Percentiles rank a stretch among this genome's conserved stretches.
Evolutionary conservation across 53 echinoderm and acorn worm genomes (phyloP).

Genomic region (Apostichopus leukothele): DNA sequence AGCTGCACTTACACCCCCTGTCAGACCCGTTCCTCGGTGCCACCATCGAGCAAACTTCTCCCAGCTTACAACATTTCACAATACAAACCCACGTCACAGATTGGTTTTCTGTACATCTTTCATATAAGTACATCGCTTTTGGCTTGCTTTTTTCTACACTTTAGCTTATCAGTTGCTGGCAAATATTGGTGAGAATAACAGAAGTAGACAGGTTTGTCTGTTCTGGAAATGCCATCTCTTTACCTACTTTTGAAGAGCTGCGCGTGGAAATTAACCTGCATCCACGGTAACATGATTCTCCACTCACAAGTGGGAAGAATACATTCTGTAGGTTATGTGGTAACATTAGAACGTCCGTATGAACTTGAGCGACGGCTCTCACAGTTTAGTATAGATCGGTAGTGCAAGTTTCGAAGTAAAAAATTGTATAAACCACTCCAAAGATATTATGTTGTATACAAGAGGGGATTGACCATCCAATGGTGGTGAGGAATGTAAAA

Average conservation of each 20-base stretch:
- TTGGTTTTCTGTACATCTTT: too few relatives aligned
- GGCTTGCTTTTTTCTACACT: too few relatives aligned
- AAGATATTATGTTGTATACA: neutral
- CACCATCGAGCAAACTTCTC: too few relatives aligned
- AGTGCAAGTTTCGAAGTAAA: too few relatives aligned
- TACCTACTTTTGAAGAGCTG: constrained; percentile 25
- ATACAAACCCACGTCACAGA: too few relatives aligned
- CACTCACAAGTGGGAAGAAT: neutral
- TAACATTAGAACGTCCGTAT: constrained; percentile 1
- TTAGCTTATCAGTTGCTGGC: too few relatives aligned
- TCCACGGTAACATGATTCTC: neutral
- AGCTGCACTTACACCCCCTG: too few relatives aligned
- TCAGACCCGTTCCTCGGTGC: too few relatives aligned
- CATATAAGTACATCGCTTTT: too few relatives aligned
- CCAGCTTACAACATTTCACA: too few relatives aligned
- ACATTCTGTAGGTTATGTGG: constrained; percentile 22
- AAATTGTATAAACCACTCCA: neutral
- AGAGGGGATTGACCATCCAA: neutral
- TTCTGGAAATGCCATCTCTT: constrained; percentile 30
- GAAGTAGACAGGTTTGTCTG: neutral
- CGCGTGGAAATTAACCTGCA: constrained; percentile 4
- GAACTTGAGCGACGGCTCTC: neutral
- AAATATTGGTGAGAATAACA: neutral
- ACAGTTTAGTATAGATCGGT: too few relatives aligned
- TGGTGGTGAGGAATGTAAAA: neutral